phyloP scores from a whole-genome alignment of 2,888 invertebrate genomes.

The Rhyacophila evoluta region DNA sequence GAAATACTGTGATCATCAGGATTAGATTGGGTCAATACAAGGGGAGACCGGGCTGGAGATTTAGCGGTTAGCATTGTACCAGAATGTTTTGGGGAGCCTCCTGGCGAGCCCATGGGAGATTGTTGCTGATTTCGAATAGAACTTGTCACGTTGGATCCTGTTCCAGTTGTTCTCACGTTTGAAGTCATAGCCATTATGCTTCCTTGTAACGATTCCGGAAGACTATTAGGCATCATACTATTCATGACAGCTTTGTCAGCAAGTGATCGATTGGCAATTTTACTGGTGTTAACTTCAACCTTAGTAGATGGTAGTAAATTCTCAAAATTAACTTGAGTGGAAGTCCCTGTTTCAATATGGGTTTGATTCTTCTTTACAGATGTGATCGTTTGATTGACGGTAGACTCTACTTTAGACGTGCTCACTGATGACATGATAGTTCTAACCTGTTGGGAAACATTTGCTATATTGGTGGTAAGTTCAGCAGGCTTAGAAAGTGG shows the following conservation, averaged over 20 bases:
- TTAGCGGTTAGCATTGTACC: conserved; percentile 60
- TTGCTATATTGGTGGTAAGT: conserved; percentile 78
- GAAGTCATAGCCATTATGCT: conserved; percentile 21
- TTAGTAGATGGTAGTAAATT: conserved; percentile 68
- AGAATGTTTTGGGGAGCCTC: conserved; percentile 64
- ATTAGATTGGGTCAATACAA: conserved; percentile 60
- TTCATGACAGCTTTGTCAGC: conserved; percentile 53
- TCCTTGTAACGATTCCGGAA: conserved; percentile 35
- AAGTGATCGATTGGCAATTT: conserved; percentile 57
- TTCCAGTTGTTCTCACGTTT: not conserved
- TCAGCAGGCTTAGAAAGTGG: conserved; percentile 80
- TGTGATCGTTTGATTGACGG: conserved; percentile 64
- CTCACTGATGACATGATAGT: conserved; percentile 77
- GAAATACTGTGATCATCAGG: conserved; percentile 60
- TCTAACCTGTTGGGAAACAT: conserved; percentile 77
- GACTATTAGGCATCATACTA: conserved; percentile 37
- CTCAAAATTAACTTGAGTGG: conserved; percentile 69
- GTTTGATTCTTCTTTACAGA: conserved; percentile 65
- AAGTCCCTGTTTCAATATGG: conserved; percentile 62
- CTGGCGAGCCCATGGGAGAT: conserved; percentile 60
- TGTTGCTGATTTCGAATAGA: conserved; percentile 35
- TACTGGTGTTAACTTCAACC: conserved; percentile 63
- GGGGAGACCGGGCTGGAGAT: conserved; percentile 65
- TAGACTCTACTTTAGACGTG: conserved; percentile 68
- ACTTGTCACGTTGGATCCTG: conserved; percentile 11